Evolutionary conservation across 2,888 invertebrate genomes (phyloP), one percentile per base, ranked within the genome.

Genomic region (Epinotia bilunana): DNA sequence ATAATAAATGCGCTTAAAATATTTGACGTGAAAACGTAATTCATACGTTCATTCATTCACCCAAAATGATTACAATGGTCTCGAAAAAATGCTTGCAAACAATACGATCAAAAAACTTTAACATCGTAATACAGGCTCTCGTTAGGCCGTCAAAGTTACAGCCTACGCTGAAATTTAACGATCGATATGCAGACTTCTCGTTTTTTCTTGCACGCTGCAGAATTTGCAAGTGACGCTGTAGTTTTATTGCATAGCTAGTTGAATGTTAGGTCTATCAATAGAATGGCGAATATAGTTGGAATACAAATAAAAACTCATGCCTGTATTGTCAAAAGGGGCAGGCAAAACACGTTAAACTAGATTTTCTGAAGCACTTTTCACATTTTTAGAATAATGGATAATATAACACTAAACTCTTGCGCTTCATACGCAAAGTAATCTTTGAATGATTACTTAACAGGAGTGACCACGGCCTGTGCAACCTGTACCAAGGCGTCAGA

Each of bases 181-280:
- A 60, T 71, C 74, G 65, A 71, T 71, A 71, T 65, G 61, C 74
- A 55, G 23, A 53, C 18, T 67, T 16, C 71, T 71, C 71, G 61
- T 71, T 71, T 64, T 75, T 71, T 62, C 61, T 65, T 55, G 53
- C 18, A 13, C 43, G 61, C 65, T 61, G 71, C 60, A 11, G 57
- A 65, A 60, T 64, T 74, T 69, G 46, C 28, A 55, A 70, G 39
- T 55, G 53, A 53, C 20, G 70, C 13, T 2, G 20, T 61, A 55
- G 71, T 60, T 75, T 67, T 71, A 13, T 71, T 71, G 63, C 53
- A 71, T 6, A 33, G 60, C 58, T 53, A 61, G 60, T 75, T 43
- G 57, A 69, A 63, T 74, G 69, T 71, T 65, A 70, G 55, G 53
- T 74, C 28, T 65, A 28, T 23, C 49, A 46, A 71, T 67, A 58